Conservation (phyloP, 2,888 invertebrate genomes). For the Leptinotarsa peninsularis region DNA sequence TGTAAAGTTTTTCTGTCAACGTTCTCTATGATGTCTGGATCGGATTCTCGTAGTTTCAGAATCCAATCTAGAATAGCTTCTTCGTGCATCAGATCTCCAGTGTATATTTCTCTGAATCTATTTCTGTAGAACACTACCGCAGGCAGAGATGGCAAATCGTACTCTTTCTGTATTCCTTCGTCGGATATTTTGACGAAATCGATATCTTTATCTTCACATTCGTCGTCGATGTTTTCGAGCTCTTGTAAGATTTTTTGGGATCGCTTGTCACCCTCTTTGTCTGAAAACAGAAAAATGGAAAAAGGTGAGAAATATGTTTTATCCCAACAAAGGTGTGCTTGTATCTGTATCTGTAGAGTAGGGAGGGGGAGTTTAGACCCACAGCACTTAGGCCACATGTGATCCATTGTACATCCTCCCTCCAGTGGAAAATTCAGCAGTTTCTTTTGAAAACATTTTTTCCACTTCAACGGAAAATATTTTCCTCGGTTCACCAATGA, state of each 20-base stretch:
- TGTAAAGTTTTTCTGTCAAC: conserved; percentile 92
- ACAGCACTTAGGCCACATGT: no score
- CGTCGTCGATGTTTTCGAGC: conserved; percentile 92
- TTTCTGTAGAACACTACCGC: conserved; percentile 88
- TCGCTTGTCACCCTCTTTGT: conserved; percentile 90
- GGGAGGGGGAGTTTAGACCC: no score
- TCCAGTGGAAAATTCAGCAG: no score
- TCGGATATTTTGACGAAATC: conserved; percentile 94
- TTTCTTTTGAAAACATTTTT: no score
- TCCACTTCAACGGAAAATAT: no score
- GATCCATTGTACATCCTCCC: no score
- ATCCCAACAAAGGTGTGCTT: no score
- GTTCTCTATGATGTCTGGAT: conserved; percentile 90
- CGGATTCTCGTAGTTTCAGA: conserved; percentile 84
- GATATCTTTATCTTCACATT: conserved; percentile 91
- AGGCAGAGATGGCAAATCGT: conserved; percentile 84
- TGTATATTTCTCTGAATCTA: conserved; percentile 88
- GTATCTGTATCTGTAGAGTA: no score
- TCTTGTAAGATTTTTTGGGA: conserved; percentile 89
- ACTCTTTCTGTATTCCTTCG: conserved; percentile 87
- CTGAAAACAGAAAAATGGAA: conserved; percentile 67
- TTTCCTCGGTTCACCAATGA: no score
- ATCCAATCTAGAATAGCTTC: conserved; percentile 92
- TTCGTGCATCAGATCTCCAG: conserved; percentile 91
- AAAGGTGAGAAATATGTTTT: no score